Evolutionary conservation across 2,113 vertebrate genomes (phyloP).

Genomic region (Brachypodius melanocephalos): DNA sequence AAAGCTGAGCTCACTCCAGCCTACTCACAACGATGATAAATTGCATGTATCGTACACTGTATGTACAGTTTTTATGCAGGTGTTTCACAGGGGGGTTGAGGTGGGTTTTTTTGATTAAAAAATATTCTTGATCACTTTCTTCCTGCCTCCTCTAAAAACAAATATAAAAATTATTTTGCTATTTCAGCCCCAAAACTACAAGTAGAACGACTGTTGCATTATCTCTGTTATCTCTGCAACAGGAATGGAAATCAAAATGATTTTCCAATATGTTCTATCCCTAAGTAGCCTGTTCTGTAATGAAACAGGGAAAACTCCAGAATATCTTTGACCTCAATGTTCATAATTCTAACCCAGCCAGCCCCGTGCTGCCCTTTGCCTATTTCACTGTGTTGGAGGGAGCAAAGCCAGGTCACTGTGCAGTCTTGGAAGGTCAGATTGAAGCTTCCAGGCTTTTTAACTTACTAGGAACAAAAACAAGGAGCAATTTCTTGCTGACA

Average conservation of each 20-base stretch:
- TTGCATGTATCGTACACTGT: neutral
- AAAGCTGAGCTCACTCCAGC: constrained; percentile 43
- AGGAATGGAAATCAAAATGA: neutral
- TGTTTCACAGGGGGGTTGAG: neutral
- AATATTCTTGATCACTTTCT: neutral
- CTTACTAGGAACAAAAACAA: neutral
- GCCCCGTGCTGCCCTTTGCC: neutral
- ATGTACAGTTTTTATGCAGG: constrained; percentile 22
- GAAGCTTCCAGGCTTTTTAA: neutral
- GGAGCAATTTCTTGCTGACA: neutral
- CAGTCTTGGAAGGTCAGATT: neutral
- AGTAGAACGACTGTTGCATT: neutral
- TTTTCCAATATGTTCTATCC: neutral
- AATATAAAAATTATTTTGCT: neutral
- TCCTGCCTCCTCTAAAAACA: neutral
- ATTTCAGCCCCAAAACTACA: neutral
- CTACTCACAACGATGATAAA: constrained; percentile 49
- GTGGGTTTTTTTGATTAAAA: neutral
- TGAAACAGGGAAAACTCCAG: neutral
- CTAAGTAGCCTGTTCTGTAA: neutral
- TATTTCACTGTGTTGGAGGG: neutral
- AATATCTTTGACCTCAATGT: neutral
- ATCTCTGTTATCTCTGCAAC: neutral
- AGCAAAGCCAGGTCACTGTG: neutral
- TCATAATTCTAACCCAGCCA: neutral